phyloP scores from a whole-genome alignment of 2,113 vertebrate species.

The Coryphaenoides rupestris region DNA sequence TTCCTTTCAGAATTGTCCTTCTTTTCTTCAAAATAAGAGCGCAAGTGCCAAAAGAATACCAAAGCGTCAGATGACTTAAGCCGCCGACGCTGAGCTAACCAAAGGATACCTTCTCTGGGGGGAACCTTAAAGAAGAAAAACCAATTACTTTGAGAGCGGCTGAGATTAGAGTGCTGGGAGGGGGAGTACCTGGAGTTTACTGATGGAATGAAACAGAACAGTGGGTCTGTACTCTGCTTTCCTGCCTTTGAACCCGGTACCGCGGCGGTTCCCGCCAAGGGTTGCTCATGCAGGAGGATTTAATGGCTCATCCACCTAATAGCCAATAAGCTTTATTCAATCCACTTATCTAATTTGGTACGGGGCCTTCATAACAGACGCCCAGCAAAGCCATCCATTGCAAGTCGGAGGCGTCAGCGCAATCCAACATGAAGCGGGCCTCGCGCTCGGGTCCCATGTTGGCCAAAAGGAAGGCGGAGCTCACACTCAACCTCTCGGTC shows the following conservation, averaged over 20 bases:
- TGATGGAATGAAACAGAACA: slow-evolving; percentile 48
- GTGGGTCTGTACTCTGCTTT: slow-evolving; percentile 28
- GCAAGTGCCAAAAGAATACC: slow-evolving; percentile 16
- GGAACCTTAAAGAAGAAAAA: slow-evolving; percentile 58
- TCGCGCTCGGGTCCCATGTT: no score
- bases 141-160: slow-evolving; percentile 61
- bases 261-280: slow-evolving; percentile 21
- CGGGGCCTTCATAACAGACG: slow-evolving; percentile 23
- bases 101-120: slow-evolving; percentile 45
- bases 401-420: neutral
- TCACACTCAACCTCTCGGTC: no score
- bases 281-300: slow-evolving; percentile 37
- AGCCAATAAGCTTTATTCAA: slow-evolving; percentile 58
- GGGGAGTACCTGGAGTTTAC: slow-evolving; percentile 41
- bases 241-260: slow-evolving; percentile 46
- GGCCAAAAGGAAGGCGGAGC: no score
- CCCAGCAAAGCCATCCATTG: slow-evolving; percentile 18
- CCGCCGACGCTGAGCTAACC: slow-evolving; percentile 20
- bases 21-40: slow-evolving; percentile 24
- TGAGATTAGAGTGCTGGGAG: slow-evolving; percentile 57
- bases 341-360: slow-evolving; percentile 46
- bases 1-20: neutral
- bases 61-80: slow-evolving; percentile 40
- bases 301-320: slow-evolving; percentile 61
- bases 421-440: no score